Evolutionary conservation across 2,888 invertebrate genomes (phyloP).

Genomic region (Sacculina carcini): DNA sequence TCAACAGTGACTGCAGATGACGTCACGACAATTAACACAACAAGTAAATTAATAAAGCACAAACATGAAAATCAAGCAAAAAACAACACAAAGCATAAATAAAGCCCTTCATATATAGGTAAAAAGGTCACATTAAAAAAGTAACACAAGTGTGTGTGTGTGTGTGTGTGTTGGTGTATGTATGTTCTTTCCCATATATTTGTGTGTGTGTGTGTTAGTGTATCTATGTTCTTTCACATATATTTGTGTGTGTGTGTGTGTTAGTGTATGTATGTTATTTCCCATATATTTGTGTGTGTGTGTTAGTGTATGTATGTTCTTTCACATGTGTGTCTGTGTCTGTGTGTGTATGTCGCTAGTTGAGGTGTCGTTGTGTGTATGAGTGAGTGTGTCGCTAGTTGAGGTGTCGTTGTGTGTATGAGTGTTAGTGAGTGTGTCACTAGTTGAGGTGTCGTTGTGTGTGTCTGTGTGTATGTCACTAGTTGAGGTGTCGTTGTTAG

Average conservation of each 20-base stretch:
- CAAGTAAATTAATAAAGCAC: too few relatives aligned
- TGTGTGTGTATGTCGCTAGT: not conserved
- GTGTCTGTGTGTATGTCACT: not conserved
- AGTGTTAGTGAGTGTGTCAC: not conserved
- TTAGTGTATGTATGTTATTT: not conserved
- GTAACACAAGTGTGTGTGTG: too few relatives aligned
- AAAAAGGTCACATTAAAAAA: too few relatives aligned
- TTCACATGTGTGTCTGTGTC: not conserved
- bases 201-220: too few relatives aligned
- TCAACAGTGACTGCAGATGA: too few relatives aligned
- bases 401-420: not conserved
- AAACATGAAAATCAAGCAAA: too few relatives aligned
- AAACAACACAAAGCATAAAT: too few relatives aligned
- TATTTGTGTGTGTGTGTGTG: not conserved
- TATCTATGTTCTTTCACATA: not conserved
- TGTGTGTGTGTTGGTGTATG: too few relatives aligned
- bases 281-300: not conserved
- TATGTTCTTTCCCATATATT: not conserved
- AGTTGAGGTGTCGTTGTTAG: not conserved
- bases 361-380: not conserved
- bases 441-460: not conserved
- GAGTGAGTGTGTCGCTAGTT: too few relatives aligned
- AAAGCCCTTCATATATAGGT: too few relatives aligned
- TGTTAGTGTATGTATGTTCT: not conserved
- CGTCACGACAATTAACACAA: too few relatives aligned